These are phyloP conservation scores for Pseudomyrmex gracilis DNA, from an alignment of 1,140 invertebrate species.

Conservation along the genomic window DNA sequence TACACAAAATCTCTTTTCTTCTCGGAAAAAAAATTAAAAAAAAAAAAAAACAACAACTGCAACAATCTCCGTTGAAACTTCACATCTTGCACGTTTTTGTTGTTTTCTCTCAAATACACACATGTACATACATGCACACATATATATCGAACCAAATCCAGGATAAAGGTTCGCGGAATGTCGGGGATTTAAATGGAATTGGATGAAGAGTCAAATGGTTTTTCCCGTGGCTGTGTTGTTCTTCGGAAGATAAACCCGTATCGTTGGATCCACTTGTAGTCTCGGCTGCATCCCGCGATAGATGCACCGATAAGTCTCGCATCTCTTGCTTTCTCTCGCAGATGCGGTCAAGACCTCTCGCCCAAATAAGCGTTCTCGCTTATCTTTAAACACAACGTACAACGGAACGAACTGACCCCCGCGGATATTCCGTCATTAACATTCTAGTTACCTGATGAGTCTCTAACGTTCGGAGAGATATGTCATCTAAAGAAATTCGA, in stretches of 20 bases:
- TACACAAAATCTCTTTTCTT: neutral
- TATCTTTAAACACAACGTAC: neutral
- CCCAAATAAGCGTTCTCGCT: neutral
- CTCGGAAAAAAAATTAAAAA: neutral
- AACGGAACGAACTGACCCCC: neutral
- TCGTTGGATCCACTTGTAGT: slow-evolving; percentile 41
- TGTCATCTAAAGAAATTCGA: neutral
- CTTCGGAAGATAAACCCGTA: slow-evolving; percentile 45
- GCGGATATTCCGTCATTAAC: slow-evolving; percentile 24
- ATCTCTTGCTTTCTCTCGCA: slow-evolving; percentile 23
- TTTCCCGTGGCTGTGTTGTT: slow-evolving; percentile 50
- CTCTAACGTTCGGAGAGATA: neutral
- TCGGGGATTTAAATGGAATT: slow-evolving; percentile 71
- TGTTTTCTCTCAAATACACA: slow-evolving; percentile 13
- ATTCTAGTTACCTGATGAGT: slow-evolving; percentile 18
- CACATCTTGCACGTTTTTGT: slow-evolving; percentile 27
- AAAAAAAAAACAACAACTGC: neutral
- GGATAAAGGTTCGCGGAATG: slow-evolving; percentile 68
- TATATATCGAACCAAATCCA: slow-evolving; percentile 59
- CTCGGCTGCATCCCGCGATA: slow-evolving; percentile 26
- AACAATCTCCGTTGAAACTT: slow-evolving; percentile 7
- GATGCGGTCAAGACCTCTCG: neutral
- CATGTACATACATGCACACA: neutral
- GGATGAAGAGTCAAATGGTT: slow-evolving; percentile 69
- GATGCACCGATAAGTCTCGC: slow-evolving; percentile 40